phyloP scores from a whole-genome alignment of 2,113 vertebrate genomes.

The Tupaia tana region DNA sequence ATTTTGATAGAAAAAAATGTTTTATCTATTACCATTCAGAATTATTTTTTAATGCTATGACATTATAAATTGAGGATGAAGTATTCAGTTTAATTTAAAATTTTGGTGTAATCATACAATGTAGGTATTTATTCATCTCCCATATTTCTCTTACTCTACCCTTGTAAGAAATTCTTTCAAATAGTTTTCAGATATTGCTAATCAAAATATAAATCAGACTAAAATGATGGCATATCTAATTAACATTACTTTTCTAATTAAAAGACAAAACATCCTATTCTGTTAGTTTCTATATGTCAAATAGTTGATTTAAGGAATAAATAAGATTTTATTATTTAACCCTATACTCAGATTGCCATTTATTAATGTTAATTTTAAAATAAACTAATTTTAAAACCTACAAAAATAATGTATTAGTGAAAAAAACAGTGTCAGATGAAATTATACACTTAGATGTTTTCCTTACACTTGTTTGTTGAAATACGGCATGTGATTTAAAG shows the following conservation, averaged over 20 bases:
- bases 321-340: slow-evolving; percentile 12
- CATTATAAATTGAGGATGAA: not conserved
- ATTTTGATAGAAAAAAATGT: not conserved
- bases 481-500: slow-evolving; percentile 39
- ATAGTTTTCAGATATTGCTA: slow-evolving; percentile 73
- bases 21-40: slow-evolving; percentile 34
- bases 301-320: slow-evolving; percentile 32
- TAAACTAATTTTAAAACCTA: slow-evolving; percentile 45
- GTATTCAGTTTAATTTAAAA: slow-evolving; percentile 24
- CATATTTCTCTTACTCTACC: slow-evolving; percentile 4
- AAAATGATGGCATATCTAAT: slow-evolving; percentile 60
- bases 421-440: slow-evolving; percentile 17
- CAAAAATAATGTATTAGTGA: not conserved
- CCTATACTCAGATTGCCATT: not conserved
- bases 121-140: not conserved
- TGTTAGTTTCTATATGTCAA: slow-evolving; percentile 15
- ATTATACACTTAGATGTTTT: not conserved
- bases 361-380: slow-evolving; percentile 54
- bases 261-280: slow-evolving; percentile 23
- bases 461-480: slow-evolving; percentile 3
- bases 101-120: slow-evolving; percentile 52
- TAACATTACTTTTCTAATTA: slow-evolving; percentile 57
- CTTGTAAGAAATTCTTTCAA: not conserved
- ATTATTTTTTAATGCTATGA: slow-evolving; percentile 26
- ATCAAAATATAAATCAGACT: slow-evolving; percentile 48